These are phyloP conservation scores for Entomyzon cyanotis DNA, from an alignment of 2,113 vertebrate genomes.

Conservation along the genomic window DNA sequence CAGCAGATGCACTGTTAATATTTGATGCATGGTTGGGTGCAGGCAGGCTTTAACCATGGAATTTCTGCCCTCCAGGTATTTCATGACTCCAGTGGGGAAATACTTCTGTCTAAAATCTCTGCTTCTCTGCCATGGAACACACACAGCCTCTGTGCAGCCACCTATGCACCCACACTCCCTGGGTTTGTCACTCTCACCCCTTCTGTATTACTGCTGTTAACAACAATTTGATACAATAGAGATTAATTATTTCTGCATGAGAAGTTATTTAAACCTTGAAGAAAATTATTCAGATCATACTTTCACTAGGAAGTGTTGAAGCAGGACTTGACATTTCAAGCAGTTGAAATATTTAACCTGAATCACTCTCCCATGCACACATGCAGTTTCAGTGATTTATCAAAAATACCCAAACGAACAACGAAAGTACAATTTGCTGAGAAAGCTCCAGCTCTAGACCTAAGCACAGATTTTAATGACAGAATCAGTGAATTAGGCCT, in stretches of 20 bases:
- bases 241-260: background rate
- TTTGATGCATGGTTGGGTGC: background rate
- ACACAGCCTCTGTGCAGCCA: background rate
- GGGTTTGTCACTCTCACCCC: background rate
- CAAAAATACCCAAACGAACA: background rate
- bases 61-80: background rate
- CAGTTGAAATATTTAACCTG: background rate
- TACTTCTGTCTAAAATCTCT: background rate
- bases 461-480: background rate
- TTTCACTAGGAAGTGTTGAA: background rate
- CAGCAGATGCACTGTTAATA: background rate
- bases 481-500: background rate
- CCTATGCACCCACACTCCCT: no score
- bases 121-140: background rate
- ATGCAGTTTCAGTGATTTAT: background rate
- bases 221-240: background rate
- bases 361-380: background rate
- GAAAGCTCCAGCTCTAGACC: background rate
- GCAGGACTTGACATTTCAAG: background rate
- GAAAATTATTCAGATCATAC: background rate
- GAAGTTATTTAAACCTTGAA: background rate
- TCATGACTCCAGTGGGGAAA: background rate
- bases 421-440: background rate
- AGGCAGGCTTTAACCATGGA: background rate
- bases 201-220: background rate